A percentile compares a stretch with the other conserved stretches of the same genome.
Evolutionary conservation across 2,113 vertebrate species (phyloP).

Genomic region (Peucedramus taeniatus): DNA sequence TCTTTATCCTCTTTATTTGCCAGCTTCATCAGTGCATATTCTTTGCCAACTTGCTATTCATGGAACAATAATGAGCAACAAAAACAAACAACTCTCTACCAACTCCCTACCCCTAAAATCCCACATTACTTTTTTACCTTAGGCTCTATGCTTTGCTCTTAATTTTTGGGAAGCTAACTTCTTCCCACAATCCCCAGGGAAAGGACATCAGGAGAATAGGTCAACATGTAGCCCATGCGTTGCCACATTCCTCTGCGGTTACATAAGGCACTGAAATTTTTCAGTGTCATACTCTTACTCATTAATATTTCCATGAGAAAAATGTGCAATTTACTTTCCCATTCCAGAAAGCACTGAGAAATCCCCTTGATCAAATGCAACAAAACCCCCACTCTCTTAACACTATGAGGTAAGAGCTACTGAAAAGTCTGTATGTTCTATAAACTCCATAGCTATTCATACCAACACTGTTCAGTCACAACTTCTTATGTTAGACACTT

Average conservation of each 20-base stretch:
- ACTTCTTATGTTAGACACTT: background rate
- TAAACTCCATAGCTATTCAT: background rate
- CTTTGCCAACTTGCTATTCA: slow-evolving; percentile 18
- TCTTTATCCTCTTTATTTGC: slow-evolving; percentile 33
- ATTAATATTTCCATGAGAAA: slow-evolving; percentile 45
- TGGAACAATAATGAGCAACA: background rate
- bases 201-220: background rate
- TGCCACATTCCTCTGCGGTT: background rate
- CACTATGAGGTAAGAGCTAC: background rate
- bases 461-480: background rate
- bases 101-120: background rate
- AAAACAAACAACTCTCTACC: background rate
- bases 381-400: slow-evolving; percentile 19
- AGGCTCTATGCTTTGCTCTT: background rate
- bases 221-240: background rate
- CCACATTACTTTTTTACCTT: background rate
- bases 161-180: background rate
- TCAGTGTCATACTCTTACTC: background rate
- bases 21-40: background rate
- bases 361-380: background rate
- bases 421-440: background rate
- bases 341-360: slow-evolving; percentile 27
- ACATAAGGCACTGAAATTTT: slow-evolving; percentile 13
- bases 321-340: slow-evolving; percentile 29
- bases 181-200: background rate